Evolutionary conservation across 2,888 invertebrate genomes (phyloP).

Genomic region (Chromoteleia sp.): DNA sequence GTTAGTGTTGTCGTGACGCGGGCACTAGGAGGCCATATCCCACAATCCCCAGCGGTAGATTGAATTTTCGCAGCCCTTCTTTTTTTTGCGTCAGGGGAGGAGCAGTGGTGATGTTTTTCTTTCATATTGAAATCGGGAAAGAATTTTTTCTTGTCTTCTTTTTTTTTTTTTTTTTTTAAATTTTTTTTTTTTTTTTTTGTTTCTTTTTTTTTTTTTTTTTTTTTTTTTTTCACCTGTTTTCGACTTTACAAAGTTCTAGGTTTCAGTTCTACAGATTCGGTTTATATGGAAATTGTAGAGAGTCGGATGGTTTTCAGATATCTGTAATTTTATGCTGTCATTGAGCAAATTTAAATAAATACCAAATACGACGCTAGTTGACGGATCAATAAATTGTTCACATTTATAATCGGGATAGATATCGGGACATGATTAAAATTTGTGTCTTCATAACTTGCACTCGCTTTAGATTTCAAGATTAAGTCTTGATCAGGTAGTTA

Average conservation of each 20-base stretch:
- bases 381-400: constrained; percentile 36
- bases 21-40: too few relatives aligned
- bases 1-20: too few relatives aligned
- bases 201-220: too few relatives aligned
- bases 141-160: too few relatives aligned
- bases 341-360: constrained; percentile 11
- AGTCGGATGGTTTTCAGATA: not conserved
- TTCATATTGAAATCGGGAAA: too few relatives aligned
- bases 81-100: too few relatives aligned
- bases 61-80: too few relatives aligned
- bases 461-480: constrained; percentile 31
- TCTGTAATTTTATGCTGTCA: not conserved
- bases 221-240: too few relatives aligned
- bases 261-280: constrained; percentile 1
- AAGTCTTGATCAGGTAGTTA: constrained; percentile 34
- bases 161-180: too few relatives aligned
- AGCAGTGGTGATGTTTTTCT: too few relatives aligned
- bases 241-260: not conserved
- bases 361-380: not conserved
- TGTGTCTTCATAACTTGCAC: constrained; percentile 35
- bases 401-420: constrained; percentile 39
- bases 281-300: constrained; percentile 26
- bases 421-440: constrained; percentile 34
- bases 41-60: too few relatives aligned
- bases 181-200: too few relatives aligned